Evolutionary conservation across 1,140 invertebrate species (phyloP).

Genomic region (Lutraria rhynchaena): DNA sequence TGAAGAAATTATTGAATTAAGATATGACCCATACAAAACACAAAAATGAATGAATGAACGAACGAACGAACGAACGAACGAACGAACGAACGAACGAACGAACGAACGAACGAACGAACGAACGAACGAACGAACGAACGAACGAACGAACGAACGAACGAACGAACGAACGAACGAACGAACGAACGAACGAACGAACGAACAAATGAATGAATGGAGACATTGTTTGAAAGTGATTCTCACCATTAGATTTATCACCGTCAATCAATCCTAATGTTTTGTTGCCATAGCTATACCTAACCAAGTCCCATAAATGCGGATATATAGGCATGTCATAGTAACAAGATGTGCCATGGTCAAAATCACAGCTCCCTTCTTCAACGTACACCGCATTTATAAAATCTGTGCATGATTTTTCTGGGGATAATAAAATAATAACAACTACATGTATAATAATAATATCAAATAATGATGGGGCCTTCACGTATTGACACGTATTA

Average conservation of each 20-base stretch:
- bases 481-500: too few species aligned
- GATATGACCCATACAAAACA: not conserved
- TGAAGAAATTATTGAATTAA: not conserved
- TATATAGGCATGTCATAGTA: constrained; percentile 16
- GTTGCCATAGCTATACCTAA: constrained; percentile 34
- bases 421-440: not conserved
- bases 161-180: too few species aligned
- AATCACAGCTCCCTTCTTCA: constrained; percentile 35
- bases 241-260: constrained; percentile 10
- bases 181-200: too few species aligned
- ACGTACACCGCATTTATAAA: not conserved
- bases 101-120: too few species aligned
- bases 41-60: too few species aligned
- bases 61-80: too few species aligned
- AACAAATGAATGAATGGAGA: not conserved
- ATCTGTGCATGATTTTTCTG: constrained; percentile 24
- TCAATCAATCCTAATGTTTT: constrained; percentile 8
- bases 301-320: constrained; percentile 37
- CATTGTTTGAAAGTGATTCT: too few species aligned
- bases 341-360: constrained; percentile 35
- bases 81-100: too few species aligned
- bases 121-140: too few species aligned
- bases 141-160: too few species aligned
- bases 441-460: not conserved
- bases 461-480: not conserved